A percentile compares a stretch with the other conserved stretches of the same genome.
Evolutionary conservation across 2,797 vertebrate species (phyloP).

Genomic region (Cirrhinus mrigala): DNA sequence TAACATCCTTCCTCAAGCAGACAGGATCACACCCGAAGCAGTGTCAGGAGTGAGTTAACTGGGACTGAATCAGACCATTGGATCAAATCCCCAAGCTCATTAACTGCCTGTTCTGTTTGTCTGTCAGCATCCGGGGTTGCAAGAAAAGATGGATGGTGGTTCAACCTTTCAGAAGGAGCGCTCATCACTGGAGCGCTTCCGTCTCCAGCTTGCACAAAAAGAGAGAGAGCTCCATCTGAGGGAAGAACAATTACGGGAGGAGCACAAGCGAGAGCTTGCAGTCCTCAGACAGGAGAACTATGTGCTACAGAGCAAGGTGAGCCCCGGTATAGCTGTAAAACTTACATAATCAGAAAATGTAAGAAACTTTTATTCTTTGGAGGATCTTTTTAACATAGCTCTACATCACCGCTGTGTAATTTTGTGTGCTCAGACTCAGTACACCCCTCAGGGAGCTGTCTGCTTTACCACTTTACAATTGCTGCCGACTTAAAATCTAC

Average conservation of each 20-base stretch:
- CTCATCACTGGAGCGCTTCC: slow-evolving; percentile 73
- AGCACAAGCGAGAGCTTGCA: slow-evolving; percentile 79
- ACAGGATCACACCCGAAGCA: slow-evolving; percentile 12
- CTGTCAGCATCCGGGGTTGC: slow-evolving; percentile 53
- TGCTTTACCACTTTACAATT: background rate
- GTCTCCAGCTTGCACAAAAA: slow-evolving; percentile 75
- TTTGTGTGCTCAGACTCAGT: background rate
- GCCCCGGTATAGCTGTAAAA: background rate
- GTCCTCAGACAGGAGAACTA: slow-evolving; percentile 87
- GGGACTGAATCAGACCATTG: background rate
- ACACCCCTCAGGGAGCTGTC: background rate
- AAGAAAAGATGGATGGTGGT: slow-evolving; percentile 52
- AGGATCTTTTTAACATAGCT: background rate
- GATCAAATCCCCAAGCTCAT: background rate
- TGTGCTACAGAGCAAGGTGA: slow-evolving; percentile 89
- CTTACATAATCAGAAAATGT: background rate
- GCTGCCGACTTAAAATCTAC: background rate
- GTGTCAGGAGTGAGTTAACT: slow-evolving; percentile 62
- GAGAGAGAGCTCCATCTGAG: slow-evolving; percentile 77
- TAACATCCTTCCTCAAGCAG: slow-evolving; percentile 31
- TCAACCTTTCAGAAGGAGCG: slow-evolving; percentile 44
- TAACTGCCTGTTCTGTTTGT: background rate
- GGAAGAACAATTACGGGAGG: slow-evolving; percentile 72
- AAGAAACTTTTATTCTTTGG: background rate
- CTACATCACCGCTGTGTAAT: background rate